phyloP scores from a whole-genome alignment of 2,797 vertebrate species.

The Percopsis omiscomaycus region DNA sequence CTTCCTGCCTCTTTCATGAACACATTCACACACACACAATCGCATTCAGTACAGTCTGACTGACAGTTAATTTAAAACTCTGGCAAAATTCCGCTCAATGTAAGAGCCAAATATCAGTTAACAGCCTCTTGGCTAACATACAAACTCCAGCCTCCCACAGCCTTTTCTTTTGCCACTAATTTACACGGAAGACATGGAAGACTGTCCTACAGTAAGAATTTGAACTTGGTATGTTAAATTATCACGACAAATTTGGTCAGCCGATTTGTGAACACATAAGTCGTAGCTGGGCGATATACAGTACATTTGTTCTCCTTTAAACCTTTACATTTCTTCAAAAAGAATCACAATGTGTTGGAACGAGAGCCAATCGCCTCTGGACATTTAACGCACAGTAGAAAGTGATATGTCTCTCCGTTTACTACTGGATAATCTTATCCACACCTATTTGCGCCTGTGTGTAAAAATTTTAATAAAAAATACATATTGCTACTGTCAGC shows the following conservation, averaged over 20 bases:
- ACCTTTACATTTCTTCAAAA: no score
- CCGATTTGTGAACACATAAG: no score
- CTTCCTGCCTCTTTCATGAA: not conserved
- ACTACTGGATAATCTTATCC: no score
- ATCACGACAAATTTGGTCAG: no score
- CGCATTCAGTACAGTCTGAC: constrained; percentile 39
- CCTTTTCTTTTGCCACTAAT: constrained; percentile 16
- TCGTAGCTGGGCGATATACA: no score
- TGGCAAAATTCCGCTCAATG: constrained; percentile 42
- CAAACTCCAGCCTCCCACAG: constrained; percentile 1
- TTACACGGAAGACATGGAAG: constrained; percentile 50
- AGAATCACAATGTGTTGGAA: no score
- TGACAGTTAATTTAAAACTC: constrained; percentile 36
- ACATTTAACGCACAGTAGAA: no score
- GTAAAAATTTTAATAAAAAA: not conserved
- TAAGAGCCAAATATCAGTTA: constrained; percentile 10
- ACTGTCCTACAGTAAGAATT: not conserved
- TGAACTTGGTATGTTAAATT: no score
- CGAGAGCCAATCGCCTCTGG: no score
- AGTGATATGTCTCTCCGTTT: no score
- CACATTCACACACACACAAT: constrained; percentile 17
- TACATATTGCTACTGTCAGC: not conserved
- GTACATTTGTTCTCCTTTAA: no score
- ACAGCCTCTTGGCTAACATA: not conserved
- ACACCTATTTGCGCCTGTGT: not conserved